Evolutionary conservation across 1,140 invertebrate species (phyloP).

Genomic region (Brachystomella parvula): DNA sequence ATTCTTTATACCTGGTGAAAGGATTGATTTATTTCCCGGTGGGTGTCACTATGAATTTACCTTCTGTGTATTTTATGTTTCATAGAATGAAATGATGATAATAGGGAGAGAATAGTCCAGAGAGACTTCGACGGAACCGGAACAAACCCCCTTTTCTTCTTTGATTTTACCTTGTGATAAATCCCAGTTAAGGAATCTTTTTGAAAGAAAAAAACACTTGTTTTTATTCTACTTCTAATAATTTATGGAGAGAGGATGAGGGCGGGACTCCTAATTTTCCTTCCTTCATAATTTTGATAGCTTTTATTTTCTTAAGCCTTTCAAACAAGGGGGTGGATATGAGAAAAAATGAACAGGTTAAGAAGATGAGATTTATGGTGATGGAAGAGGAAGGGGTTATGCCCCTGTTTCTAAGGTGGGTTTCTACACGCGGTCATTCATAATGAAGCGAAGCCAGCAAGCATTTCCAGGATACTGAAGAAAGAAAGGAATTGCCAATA

Average conservation of each 20-base stretch:
- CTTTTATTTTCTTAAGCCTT: background rate
- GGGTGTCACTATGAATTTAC: slow-evolving; percentile 3
- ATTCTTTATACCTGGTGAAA: background rate
- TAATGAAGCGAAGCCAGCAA: no score
- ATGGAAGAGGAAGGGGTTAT: background rate
- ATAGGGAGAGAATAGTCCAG: background rate
- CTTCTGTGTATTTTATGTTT: background rate
- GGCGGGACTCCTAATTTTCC: background rate
- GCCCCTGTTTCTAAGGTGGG: no score
- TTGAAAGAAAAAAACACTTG: background rate
- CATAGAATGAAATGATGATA: background rate
- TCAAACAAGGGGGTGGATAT: no score
- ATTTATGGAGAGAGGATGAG: slow-evolving; percentile 4
- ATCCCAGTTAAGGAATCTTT: slow-evolving; percentile 7
- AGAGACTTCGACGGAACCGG: background rate
- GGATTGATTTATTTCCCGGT: background rate
- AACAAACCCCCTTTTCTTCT: background rate
- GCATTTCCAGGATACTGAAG: no score
- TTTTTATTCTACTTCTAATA: background rate
- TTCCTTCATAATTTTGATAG: slow-evolving; percentile 8
- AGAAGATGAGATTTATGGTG: background rate
- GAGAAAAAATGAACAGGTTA: background rate
- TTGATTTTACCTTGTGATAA: background rate
- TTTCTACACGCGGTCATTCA: no score
- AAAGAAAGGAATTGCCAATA: no score